Evolutionary conservation across 1,140 invertebrate species (phyloP), one percentile per base, ranked within the genome.

Genomic region (Phymastichus coffea): DNA sequence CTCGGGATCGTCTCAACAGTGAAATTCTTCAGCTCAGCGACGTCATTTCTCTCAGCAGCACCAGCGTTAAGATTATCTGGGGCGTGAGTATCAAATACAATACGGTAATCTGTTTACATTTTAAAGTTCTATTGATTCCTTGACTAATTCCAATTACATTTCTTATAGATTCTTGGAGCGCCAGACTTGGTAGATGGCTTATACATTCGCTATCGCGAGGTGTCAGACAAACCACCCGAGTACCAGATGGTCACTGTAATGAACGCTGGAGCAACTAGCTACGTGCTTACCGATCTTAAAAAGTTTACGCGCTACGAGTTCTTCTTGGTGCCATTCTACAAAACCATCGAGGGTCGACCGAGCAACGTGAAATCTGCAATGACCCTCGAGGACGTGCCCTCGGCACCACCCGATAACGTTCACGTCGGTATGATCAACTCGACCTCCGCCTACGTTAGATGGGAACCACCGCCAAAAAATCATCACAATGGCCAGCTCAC

Each of bases 271-370:
- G 83, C 85, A 1, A 87, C 86, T 3, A 84, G 80, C 19, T 86
- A 89, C 70, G 81, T 88, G 1, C 80, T 94, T 1, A 83, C 83
- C 4, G 88, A 88, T 68, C 78, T 96, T 17, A 85, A 87, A 52
- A 93, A 94, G 66, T 93, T 86, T 69, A 92, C 89, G 8, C 88
- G 88, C 68, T 95, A 95, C 70, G 91, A 94, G 76, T 91, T 94
- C 68, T 94, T 94, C 66, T 80, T 94, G 17, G 88, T 91, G n/a
- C 92, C 92, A 40, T 95, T 90, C 78, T 92, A 88, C 73, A 89
- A 91, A 64, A 88, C 85, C 3, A 85, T 94, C 14, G 90, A 93
- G 66, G 92, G 93, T 1, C 86, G 88, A 64, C 92, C 92, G 4
- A 90, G 87, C 20, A 91, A 91, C 72, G 87, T 88, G 1, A 85